Percentiles rank a stretch among this genome's conserved stretches.
Conservation (phyloP, 2,888 invertebrate species). For the Drosophila longiperda region DNA sequence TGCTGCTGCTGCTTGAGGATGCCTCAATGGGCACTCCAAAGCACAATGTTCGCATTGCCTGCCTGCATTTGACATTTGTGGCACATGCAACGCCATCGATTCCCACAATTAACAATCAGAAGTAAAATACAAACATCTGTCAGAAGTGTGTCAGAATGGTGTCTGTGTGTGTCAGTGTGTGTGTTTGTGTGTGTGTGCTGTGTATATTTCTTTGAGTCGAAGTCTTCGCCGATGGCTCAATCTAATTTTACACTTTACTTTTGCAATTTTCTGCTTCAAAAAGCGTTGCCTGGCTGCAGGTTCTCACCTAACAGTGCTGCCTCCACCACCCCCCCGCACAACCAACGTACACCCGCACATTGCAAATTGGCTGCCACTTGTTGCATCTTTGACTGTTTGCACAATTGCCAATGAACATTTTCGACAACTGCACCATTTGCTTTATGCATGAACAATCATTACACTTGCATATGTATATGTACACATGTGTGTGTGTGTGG, state of each 20-base stretch:
- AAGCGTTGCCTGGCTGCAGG: constrained; percentile 44
- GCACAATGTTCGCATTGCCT: constrained; percentile 16
- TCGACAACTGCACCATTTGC: constrained; percentile 60
- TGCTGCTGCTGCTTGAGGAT: constrained; percentile 3
- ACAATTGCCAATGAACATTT: constrained; percentile 61
- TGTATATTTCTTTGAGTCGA: constrained; percentile 50
- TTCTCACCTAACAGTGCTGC: constrained; percentile 6
- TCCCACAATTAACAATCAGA: constrained; percentile 62
- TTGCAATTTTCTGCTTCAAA: constrained; percentile 66
- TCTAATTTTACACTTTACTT: constrained; percentile 69
- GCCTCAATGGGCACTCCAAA: constrained; percentile 22
- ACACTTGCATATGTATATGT: constrained; percentile 36
- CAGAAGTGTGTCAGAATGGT: constrained; percentile 7
- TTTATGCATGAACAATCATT: constrained; percentile 63
- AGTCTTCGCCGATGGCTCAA: constrained; percentile 28
- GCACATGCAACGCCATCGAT: not conserved
- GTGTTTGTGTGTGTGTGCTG: constrained; percentile 9
- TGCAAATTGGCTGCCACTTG: constrained; percentile 57
- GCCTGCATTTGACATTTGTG: not conserved
- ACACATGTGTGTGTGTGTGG: constrained; percentile 16
- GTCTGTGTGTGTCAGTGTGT: not conserved
- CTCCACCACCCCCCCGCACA: not conserved
- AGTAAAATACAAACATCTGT: constrained; percentile 52
- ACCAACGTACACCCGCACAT: not conserved
- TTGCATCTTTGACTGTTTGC: constrained; percentile 52